These are phyloP conservation scores for Drosophila setosimentum DNA, from an alignment of 2,888 invertebrate genomes.

Conservation along the genomic window DNA sequence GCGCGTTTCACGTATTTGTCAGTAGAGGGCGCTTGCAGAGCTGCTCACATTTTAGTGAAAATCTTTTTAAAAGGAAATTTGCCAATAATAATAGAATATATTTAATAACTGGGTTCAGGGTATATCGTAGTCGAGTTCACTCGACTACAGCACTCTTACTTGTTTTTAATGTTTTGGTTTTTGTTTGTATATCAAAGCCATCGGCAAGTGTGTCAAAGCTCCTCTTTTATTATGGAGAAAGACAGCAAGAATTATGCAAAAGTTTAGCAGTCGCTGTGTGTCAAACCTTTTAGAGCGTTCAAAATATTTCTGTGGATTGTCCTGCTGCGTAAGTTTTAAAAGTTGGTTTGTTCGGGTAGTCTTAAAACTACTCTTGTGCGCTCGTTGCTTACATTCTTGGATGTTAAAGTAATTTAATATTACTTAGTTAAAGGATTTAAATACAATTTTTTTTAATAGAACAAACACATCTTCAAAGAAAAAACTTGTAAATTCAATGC, in stretches of 20 bases:
- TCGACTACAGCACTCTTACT: no score
- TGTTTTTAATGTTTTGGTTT: slow-evolving; percentile 9
- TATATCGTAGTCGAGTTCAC: no score
- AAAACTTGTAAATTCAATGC: background rate
- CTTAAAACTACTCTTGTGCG: background rate
- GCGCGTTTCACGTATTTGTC: no score
- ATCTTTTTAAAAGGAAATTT: no score
- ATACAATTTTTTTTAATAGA: background rate
- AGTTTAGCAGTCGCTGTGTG: slow-evolving; percentile 37
- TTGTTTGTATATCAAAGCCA: slow-evolving; percentile 32
- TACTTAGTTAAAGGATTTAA: background rate
- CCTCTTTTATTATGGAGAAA: slow-evolving; percentile 13
- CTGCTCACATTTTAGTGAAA: no score
- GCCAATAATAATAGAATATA: no score
- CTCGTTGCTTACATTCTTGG: background rate
- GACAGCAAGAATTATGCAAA: slow-evolving; percentile 50
- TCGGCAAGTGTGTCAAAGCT: slow-evolving; percentile 69
- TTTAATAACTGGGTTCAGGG: no score
- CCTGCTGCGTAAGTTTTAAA: slow-evolving; percentile 32
- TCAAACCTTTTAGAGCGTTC: slow-evolving; percentile 6
- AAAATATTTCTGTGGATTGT: slow-evolving; percentile 32
- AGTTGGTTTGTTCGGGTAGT: slow-evolving; percentile 13
- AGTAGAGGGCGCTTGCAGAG: no score
- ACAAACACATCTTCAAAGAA: background rate
- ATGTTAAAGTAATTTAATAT: background rate